These are phyloP conservation scores for Crocidura indochinensis DNA, from an alignment of 2,797 vertebrate species.

Conservation along the genomic window DNA sequence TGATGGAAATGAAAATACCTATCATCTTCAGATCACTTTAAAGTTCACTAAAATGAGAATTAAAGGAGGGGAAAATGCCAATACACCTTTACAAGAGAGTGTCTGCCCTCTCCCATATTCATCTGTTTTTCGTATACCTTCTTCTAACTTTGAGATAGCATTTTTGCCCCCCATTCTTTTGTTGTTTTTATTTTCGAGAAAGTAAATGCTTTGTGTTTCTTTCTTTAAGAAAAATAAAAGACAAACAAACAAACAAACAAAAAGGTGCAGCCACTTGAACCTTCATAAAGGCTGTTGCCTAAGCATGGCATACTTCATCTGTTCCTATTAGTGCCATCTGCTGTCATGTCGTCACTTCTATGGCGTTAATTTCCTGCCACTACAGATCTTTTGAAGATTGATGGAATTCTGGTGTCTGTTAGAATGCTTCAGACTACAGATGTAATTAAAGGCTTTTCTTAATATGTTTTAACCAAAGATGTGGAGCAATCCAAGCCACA, in stretches of 20 bases:
- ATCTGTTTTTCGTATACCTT: constrained; percentile 85
- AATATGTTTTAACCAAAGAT: constrained; percentile 96
- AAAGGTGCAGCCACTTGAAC: constrained; percentile 90
- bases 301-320: constrained; percentile 91
- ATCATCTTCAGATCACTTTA: constrained; percentile 89
- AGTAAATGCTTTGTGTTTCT: constrained; percentile 90
- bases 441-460: constrained; percentile 92
- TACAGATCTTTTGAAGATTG: constrained; percentile 90
- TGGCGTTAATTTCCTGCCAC: constrained; percentile 91
- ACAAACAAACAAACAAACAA: background rate
- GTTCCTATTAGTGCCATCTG: constrained; percentile 90
- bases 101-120: constrained; percentile 89
- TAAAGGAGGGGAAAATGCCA: constrained; percentile 30
- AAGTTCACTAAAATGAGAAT: constrained; percentile 88
- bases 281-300: constrained; percentile 93
- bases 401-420: constrained; percentile 90
- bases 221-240: constrained; percentile 81
- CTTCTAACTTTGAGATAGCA: constrained; percentile 87
- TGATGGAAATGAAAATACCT: constrained; percentile 90
- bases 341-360: constrained; percentile 90
- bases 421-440: constrained; percentile 91
- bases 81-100: constrained; percentile 87
- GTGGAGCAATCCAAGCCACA: constrained; percentile 92
- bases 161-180: constrained; percentile 86
- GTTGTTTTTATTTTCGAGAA: constrained; percentile 86